phyloP scores from a whole-genome alignment of 2,113 vertebrate genomes.

The Antechinus stuartii region DNA sequence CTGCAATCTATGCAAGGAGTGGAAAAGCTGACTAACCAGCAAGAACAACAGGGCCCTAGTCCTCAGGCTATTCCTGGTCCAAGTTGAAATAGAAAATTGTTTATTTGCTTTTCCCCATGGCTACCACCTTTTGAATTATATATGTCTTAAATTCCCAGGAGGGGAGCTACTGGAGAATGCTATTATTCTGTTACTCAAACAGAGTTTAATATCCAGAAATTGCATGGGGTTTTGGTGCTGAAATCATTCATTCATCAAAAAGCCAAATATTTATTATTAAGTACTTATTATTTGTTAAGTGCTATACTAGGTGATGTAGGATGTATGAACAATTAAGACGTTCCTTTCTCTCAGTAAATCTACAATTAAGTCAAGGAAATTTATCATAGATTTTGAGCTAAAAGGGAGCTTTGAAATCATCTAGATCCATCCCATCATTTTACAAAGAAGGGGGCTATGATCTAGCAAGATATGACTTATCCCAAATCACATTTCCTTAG shows the following conservation, averaged over 20 bases:
- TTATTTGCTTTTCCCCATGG: not conserved
- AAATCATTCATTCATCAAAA: not conserved
- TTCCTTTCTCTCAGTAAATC: not conserved
- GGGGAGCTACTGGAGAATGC: not conserved
- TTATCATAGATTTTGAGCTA: not conserved
- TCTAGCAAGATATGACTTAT: not conserved
- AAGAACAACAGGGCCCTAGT: conserved; percentile 8
- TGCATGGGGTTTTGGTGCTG: not conserved
- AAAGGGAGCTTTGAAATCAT: not conserved
- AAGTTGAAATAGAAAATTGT: conserved; percentile 1
- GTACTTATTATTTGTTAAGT: not conserved
- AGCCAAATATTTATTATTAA: not conserved
- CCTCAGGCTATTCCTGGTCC: not conserved
- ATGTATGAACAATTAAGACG: not conserved
- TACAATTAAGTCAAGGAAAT: not conserved
- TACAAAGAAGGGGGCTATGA: not conserved
- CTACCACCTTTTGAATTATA: not conserved
- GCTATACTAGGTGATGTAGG: not conserved
- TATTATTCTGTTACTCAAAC: not conserved
- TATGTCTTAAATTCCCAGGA: not conserved
- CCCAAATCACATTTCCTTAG: not conserved
- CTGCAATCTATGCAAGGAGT: conserved; percentile 55
- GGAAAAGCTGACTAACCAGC: conserved; percentile 27
- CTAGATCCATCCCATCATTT: not conserved
- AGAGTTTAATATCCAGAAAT: not conserved